Evolutionary conservation across 2,888 invertebrate species (phyloP), one percentile per base, ranked within the genome.

Genomic region (Tachystola acroxantha): DNA sequence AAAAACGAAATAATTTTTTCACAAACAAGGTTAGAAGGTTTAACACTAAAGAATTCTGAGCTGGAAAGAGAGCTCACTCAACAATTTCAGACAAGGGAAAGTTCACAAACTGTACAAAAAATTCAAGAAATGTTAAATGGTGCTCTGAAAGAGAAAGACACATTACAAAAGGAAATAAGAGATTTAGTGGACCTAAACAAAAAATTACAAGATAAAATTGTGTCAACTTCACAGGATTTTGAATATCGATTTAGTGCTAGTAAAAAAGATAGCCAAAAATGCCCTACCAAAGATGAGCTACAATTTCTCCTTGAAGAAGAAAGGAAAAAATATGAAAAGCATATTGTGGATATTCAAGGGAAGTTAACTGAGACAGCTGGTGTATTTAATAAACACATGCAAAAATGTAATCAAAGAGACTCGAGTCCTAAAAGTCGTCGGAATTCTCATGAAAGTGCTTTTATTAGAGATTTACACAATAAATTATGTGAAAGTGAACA

Each of bases 1-100:
- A 88, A 88, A 42, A 81, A 88, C 58, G 91, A 92, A 57, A 88
- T 90, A 37, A 82, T 81, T 32, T 86, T 84, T 50, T 71, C 91
- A 37, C 89, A 91, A 65, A 75, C 75, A 7, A 86, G 84, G 50
- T 66, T 91, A 37, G 90, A 91, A 37, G 61, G 58, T n/a, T 54
- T 84, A 10, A 61, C 50, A 31, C 45, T 64, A 39, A 76, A 65
- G 58, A 85, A 82, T 54, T 48, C 60, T 88, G 74, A 88, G 88
- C 59, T 89, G 88, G 60, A 91, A 88, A 46, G 75, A 88, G 52
- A 91, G 89, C 43, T 93, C 88, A 88, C 59, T 36, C 48, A 79
- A 53, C 55, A 46, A 29, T 45, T 49, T 27, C 49, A 3, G 7
- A 28, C 48, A 34, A 61, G 53, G 49, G 55, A 52, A 29, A 53